Conservation (phyloP, 2,888 invertebrate species). For the Erynnis tages region DNA sequence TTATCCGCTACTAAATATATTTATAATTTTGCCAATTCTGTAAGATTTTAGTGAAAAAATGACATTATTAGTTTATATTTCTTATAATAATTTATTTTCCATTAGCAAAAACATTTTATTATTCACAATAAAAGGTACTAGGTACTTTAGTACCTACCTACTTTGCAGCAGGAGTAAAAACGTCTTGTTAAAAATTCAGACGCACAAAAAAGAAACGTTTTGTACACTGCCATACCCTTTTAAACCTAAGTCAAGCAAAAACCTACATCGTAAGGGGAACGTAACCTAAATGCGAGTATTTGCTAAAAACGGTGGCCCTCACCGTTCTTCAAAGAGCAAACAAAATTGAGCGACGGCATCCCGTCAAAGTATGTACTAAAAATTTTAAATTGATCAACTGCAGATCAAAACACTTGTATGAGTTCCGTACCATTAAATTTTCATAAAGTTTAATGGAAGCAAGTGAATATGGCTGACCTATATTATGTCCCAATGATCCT, state of each 20-base stretch:
- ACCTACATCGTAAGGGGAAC: not conserved
- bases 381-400: not conserved
- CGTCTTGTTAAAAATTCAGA: not conserved
- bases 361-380: not conserved
- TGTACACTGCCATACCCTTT: not conserved
- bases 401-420: not conserved
- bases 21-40: too few relatives aligned
- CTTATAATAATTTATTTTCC: too few relatives aligned
- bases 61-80: too few relatives aligned
- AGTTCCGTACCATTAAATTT: not conserved
- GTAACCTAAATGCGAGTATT: conserved; percentile 34
- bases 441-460: not conserved
- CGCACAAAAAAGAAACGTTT: not conserved
- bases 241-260: conserved; percentile 11
- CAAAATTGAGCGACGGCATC: conserved; percentile 27
- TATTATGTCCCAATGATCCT: too few relatives aligned
- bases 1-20: too few relatives aligned
- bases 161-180: not conserved
- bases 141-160: too few relatives aligned
- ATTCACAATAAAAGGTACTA: too few relatives aligned
- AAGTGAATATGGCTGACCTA: too few relatives aligned
- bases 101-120: too few relatives aligned
- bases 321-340: conserved; percentile 24
- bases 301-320: conserved; percentile 37
- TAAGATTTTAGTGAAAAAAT: too few relatives aligned